Evolutionary conservation across 2,888 invertebrate genomes (phyloP).

Genomic region (Rhagophthalmus giganteus): DNA sequence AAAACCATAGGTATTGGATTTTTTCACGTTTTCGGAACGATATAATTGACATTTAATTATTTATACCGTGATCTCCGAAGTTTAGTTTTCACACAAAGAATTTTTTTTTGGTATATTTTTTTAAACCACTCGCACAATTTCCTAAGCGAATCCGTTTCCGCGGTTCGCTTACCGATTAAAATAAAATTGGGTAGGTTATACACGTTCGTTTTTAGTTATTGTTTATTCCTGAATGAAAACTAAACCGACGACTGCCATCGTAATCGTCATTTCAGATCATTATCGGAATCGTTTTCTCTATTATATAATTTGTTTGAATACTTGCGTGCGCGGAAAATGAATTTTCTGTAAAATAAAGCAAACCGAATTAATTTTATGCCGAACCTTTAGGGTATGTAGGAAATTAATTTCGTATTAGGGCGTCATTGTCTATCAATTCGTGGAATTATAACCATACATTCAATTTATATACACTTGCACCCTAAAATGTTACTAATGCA

Average conservation of each 20-base stretch:
- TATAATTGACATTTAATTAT: constrained; percentile 55
- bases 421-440: constrained; percentile 17
- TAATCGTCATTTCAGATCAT: constrained; percentile 14
- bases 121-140: constrained; percentile 11
- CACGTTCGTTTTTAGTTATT: constrained; percentile 3
- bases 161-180: constrained; percentile 3
- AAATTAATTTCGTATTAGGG: constrained; percentile 17
- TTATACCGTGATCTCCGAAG: constrained; percentile 36
- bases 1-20: constrained; percentile 14
- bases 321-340: constrained; percentile 24
- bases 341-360: constrained; percentile 18
- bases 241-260: constrained; percentile 15
- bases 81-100: constrained; percentile 23
- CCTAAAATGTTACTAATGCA: constrained; percentile 48
- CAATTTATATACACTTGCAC: constrained; percentile 53
- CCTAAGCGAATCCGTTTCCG: constrained; percentile 8
- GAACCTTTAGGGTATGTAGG: constrained; percentile 10
- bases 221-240: constrained; percentile 20
- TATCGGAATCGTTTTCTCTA: constrained; percentile 5
- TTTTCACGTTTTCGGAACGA: constrained; percentile 40
- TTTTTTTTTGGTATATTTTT: not conserved
- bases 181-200: constrained; percentile 3
- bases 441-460: constrained; percentile 40
- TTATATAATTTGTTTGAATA: constrained; percentile 5
- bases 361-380: constrained; percentile 11